Base-by-base conservation (phyloP, 2,888 invertebrate species). In the Xestia rhomboidea region DNA sequence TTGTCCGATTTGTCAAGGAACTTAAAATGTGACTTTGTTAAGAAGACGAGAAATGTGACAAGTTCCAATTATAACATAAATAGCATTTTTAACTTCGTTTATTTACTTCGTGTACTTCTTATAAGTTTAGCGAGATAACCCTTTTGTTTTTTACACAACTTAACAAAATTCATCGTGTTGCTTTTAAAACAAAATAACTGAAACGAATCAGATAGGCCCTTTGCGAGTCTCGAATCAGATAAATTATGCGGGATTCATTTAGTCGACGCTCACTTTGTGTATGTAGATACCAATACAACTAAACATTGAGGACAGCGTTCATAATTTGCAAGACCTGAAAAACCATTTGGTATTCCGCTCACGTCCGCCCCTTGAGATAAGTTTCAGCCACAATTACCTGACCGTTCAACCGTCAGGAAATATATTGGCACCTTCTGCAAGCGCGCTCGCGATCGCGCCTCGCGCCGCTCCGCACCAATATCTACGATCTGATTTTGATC, bases 351-450 rank as follows among this genome's bases (percentile, higher is more conserved):
- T 93, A 96, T 95, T 95, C 95, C 83, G 91, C 92, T 94, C 95
- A 96, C 95, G 95, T 94, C 89, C 92, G 91, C 93, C 93, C 92
- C 93, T 93, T 93, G 93, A 96, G 96, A 96, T 96, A 96, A 96
- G 95, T 95, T 95, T 95, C 95, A 95, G 92, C 95, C 95, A 95
- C 95, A 96, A 96, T 95, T 95, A 96, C 95, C 95, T 94, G 95
- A 94, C 95, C 95, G 95, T 93, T 95, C 95, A 95, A 93, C 92
- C 95, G 94, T 94, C 95, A 95, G 95, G 93, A 95, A 95, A 96
- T 95, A 96, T 96, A 95, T 96, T 96, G 95, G 95, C 95, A 95
- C 94, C 95, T 95, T 92, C 93, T 94, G 94, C 93, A 93, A 93
- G 91, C 92, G 90, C 73, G 79, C 89, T 79, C 87, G 89, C 90